phyloP scores from a whole-genome alignment of 2,888 invertebrate species.

The Drosophila buzzatii region DNA sequence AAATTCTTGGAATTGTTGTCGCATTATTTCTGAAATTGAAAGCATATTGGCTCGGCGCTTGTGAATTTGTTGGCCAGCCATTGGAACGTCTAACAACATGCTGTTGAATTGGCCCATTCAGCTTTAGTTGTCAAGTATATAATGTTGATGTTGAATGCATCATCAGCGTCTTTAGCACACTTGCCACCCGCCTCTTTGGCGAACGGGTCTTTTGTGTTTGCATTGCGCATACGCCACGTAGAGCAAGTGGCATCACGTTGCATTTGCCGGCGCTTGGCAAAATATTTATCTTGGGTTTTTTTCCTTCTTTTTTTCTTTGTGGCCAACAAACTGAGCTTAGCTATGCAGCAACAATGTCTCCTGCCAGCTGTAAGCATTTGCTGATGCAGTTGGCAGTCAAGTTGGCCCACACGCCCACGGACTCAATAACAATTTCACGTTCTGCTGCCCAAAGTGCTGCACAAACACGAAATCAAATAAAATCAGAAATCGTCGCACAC shows the following conservation, averaged over 20 bases:
- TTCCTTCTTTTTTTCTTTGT: slow-evolving; percentile 34
- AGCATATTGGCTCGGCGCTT: background rate
- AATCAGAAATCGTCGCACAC: slow-evolving; percentile 43
- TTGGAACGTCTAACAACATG: slow-evolving; percentile 1
- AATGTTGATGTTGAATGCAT: slow-evolving; percentile 33
- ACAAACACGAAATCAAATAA: slow-evolving; percentile 69
- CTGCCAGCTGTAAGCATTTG: slow-evolving; percentile 18
- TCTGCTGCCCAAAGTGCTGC: slow-evolving; percentile 51
- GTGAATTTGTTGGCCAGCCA: slow-evolving; percentile 8
- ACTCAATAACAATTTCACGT: slow-evolving; percentile 66
- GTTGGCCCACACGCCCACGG: slow-evolving; percentile 26
- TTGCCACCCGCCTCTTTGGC: slow-evolving; percentile 1
- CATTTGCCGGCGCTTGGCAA: slow-evolving; percentile 31
- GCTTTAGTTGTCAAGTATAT: slow-evolving; percentile 33
- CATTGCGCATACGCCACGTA: slow-evolving; percentile 58
- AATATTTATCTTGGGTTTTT: slow-evolving; percentile 53
- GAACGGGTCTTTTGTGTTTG: slow-evolving; percentile 31
- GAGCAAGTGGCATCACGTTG: slow-evolving; percentile 39
- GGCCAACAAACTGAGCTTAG: slow-evolving; percentile 47
- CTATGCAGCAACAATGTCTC: slow-evolving; percentile 45
- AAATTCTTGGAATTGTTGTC: background rate
- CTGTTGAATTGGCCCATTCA: slow-evolving; percentile 35
- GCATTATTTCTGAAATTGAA: background rate
- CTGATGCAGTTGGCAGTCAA: slow-evolving; percentile 32
- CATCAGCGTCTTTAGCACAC: slow-evolving; percentile 50